phyloP scores from a whole-genome alignment of 2,888 invertebrate species.

The Timema cristinae region DNA sequence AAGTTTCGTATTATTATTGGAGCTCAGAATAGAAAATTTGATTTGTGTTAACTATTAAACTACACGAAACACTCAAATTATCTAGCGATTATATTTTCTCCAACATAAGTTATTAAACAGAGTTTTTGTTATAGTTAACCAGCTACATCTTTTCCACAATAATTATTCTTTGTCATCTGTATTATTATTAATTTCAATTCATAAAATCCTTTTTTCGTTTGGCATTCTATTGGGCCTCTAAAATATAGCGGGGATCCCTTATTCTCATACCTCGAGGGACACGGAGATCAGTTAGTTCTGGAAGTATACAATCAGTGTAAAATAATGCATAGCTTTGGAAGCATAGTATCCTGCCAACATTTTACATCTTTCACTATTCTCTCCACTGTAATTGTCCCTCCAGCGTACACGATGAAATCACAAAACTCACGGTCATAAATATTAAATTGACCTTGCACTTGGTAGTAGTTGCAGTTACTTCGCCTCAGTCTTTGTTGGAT shows the following conservation, averaged over 20 bases:
- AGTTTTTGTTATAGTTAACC: no score
- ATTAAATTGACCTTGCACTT: conserved; percentile 11
- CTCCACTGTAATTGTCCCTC: neutral
- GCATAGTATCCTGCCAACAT: conserved; percentile 15
- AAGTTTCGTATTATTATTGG: no score
- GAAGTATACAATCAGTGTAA: conserved; percentile 16
- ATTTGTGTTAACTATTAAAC: no score
- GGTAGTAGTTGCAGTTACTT: neutral
- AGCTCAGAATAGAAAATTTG: no score
- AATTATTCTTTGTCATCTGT: no score
- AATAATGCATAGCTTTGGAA: conserved; percentile 14
- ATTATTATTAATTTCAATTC: no score
- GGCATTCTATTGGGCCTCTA: neutral
- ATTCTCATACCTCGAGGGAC: conserved; percentile 7
- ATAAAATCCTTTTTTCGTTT: neutral
- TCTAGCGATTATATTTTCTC: no score
- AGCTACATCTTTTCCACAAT: no score
- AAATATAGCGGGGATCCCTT: neutral
- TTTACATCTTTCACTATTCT: neutral
- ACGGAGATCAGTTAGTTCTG: conserved; percentile 19
- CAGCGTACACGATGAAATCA: conserved; percentile 17
- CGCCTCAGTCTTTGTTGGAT: neutral
- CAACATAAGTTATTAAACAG: no score
- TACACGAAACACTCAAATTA: no score
- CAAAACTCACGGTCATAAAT: conserved; percentile 15